Evolutionary conservation across 2,888 invertebrate species (phyloP), one percentile per base, ranked within the genome.

Genomic region (Chamaedrilus cognettii): DNA sequence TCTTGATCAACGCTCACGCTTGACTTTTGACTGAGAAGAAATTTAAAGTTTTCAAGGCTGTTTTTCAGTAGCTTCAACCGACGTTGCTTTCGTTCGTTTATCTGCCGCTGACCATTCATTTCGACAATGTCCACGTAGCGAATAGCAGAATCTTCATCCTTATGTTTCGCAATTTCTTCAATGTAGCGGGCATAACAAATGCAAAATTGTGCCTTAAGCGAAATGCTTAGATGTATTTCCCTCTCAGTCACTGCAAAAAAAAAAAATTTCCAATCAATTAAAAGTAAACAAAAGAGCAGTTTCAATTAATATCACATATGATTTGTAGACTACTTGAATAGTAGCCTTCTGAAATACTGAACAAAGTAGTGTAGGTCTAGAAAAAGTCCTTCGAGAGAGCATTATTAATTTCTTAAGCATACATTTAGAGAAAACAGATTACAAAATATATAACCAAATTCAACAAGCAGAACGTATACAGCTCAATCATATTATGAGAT

Each of bases 131-230:
- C 62, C 28, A 62, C 51, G 62, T 49, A 62, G 2, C n/a, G 30
- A 26, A 51, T 30, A 49, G 62, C 62, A 30, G 30, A 26, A 30
- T 62, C 62, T n/a, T 62, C 62, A 26, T 49, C 49, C 31, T 32
- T 49, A 51, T 51, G 31, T 31, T 3, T 31, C 33, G 49, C 50
- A 11, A 62, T 30, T 3, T 51, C 62, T 3, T 49, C 26, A 51
- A 62, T 62, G 52, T 62, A 30, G 2, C 62, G 50, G 7, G 51
- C 30, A 32, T 62, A 62, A 51, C 62, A 62, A 31, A 62, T 31
- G 62, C 62, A 51, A 34, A 51, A 62, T 1, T 30, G 62, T 30
- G 51, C 55, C 7, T 23, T 23, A 7, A 19, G 55, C 15, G 11
- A 23, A 52, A 52, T 28, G 1, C 50, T 51, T n/a, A 30, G 26